Conservation (phyloP, 2,113 vertebrate genomes). For the Tychaedon coryphoeus region DNA sequence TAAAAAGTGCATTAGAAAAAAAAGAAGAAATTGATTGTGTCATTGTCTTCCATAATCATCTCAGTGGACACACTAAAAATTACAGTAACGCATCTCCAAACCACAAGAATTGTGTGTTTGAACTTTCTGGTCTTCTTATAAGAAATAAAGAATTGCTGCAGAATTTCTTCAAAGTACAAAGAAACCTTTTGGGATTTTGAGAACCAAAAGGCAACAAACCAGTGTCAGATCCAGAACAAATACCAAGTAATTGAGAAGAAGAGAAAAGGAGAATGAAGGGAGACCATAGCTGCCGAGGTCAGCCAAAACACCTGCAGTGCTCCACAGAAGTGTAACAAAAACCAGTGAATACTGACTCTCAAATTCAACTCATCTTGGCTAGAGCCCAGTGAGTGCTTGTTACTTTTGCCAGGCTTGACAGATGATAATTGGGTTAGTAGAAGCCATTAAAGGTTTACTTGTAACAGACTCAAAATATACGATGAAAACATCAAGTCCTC, state of each 20-base stretch:
- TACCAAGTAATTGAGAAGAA: neutral
- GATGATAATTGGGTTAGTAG: neutral
- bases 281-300: neutral
- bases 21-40: neutral
- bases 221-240: neutral
- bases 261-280: neutral
- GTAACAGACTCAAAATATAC: neutral
- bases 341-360: neutral
- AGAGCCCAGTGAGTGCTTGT: neutral
- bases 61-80: neutral
- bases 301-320: neutral
- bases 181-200: neutral
- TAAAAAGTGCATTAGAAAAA: neutral
- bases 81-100: neutral
- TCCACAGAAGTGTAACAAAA: neutral
- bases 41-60: neutral
- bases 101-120: neutral
- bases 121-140: neutral
- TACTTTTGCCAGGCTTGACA: neutral
- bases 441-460: neutral
- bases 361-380: neutral
- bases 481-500: neutral
- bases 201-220: neutral
- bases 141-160: neutral
- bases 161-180: neutral